phyloP scores from a whole-genome alignment of 2,888 invertebrate genomes.

The Danaus chrysippus region DNA sequence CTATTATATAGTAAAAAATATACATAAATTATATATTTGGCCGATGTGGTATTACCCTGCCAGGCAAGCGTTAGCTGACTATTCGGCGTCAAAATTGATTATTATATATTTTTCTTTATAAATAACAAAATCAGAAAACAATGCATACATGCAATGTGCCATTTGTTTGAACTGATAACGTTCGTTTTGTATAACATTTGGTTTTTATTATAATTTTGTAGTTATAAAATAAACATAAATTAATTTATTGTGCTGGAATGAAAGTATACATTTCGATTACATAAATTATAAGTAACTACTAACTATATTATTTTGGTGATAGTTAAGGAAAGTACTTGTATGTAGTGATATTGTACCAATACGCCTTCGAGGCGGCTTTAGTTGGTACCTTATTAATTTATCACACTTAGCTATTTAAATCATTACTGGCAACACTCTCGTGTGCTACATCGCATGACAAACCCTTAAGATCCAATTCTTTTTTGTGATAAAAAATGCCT shows the following conservation, averaged over 20 bases:
- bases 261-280: conserved; percentile 65
- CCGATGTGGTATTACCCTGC: conserved; percentile 86
- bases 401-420: conserved; percentile 38
- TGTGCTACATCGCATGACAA: conserved; percentile 59
- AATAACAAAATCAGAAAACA: conserved; percentile 60
- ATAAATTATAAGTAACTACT: conserved; percentile 62
- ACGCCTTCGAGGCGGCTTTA: conserved; percentile 61
- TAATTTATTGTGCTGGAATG: conserved; percentile 48
- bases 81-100: conserved; percentile 74
- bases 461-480: conserved; percentile 34
- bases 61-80: conserved; percentile 81
- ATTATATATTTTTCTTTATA: conserved; percentile 46
- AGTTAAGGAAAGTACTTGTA: conserved; percentile 67
- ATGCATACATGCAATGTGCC: conserved; percentile 74
- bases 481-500: conserved; percentile 49
- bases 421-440: conserved; percentile 52
- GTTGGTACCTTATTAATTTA: conserved; percentile 52
- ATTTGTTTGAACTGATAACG: conserved; percentile 68
- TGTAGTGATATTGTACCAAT: conserved; percentile 57
- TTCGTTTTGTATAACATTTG: conserved; percentile 45
- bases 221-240: conserved; percentile 44
- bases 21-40: conserved; percentile 76
- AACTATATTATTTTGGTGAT: conserved; percentile 73
- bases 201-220: conserved; percentile 37
- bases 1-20: conserved; percentile 77